Evolutionary conservation across 2,888 invertebrate genomes (phyloP).

Genomic region (Lamellibrachia satsuma): DNA sequence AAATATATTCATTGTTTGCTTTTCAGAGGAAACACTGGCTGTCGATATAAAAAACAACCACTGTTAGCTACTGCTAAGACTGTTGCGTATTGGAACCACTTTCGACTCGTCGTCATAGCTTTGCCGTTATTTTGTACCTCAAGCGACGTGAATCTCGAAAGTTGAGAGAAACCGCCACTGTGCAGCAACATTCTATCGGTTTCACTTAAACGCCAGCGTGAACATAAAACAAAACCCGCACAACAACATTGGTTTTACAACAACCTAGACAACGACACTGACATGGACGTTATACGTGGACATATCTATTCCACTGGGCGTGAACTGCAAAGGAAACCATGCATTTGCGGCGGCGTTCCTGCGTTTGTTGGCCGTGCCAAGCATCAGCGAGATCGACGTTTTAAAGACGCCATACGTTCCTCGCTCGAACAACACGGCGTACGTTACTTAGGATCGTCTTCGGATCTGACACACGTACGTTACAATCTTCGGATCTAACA

Average conservation of each 20-base stretch:
- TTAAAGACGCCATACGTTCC: neutral
- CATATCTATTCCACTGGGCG: too few species aligned
- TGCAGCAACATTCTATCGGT: neutral
- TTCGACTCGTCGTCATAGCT: neutral
- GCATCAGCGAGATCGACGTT: neutral
- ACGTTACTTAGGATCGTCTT: too few species aligned
- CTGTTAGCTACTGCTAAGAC: neutral
- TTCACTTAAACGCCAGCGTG: neutral
- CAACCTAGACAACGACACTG: neutral
- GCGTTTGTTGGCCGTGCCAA: neutral
- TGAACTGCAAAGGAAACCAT: neutral
- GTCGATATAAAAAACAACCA: neutral
- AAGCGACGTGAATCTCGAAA: neutral
- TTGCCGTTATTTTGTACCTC: neutral
- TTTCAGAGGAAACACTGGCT: neutral
- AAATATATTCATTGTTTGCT: neutral
- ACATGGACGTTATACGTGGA: neutral
- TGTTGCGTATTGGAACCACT: neutral
- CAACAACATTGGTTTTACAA: neutral
- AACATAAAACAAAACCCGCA: neutral
- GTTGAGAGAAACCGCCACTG: neutral
- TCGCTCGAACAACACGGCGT: too few species aligned
- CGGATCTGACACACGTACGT: too few species aligned
- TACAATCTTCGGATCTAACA: too few species aligned
- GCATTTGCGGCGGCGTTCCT: neutral